These are phyloP conservation scores for Oplegnathus fasciatus DNA, from an alignment of 2,113 vertebrate genomes.

Conservation along the genomic window DNA sequence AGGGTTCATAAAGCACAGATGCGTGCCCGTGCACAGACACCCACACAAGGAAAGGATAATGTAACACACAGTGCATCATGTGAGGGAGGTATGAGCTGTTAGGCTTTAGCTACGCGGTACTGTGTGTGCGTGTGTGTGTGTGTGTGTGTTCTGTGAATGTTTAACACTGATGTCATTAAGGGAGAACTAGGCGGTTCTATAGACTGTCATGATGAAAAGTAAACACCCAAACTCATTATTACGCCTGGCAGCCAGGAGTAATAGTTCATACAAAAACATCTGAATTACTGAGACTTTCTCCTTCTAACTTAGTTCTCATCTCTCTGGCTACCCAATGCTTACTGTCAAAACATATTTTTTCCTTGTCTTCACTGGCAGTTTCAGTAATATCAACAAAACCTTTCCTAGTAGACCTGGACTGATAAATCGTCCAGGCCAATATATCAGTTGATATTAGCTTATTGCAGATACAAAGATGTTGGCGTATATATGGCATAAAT, in stretches of 20 bases:
- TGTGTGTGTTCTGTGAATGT: background rate
- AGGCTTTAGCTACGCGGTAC: background rate
- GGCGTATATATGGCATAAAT: background rate
- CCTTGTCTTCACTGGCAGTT: background rate
- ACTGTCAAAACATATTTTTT: slow-evolving; percentile 3
- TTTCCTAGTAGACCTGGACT: background rate
- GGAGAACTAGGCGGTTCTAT: background rate
- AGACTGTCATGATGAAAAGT: slow-evolving; percentile 37
- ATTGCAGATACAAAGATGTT: background rate
- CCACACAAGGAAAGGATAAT: slow-evolving; percentile 20
- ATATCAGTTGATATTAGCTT: background rate
- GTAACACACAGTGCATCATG: slow-evolving; percentile 25
- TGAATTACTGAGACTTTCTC: background rate
- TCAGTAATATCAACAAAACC: background rate
- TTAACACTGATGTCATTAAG: slow-evolving; percentile 49
- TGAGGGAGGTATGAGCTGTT: slow-evolving; percentile 23
- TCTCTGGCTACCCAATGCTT: background rate
- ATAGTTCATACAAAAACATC: slow-evolving; percentile 22
- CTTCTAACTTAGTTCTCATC: background rate
- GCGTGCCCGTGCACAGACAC: slow-evolving; percentile 31
- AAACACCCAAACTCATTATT: slow-evolving; percentile 36
- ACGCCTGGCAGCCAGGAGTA: background rate
- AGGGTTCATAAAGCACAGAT: slow-evolving; percentile 65
- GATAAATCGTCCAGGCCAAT: background rate
- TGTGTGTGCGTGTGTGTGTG: background rate